Conservation (phyloP, 2,113 vertebrate species). For the Pycnonotus jocosus region DNA sequence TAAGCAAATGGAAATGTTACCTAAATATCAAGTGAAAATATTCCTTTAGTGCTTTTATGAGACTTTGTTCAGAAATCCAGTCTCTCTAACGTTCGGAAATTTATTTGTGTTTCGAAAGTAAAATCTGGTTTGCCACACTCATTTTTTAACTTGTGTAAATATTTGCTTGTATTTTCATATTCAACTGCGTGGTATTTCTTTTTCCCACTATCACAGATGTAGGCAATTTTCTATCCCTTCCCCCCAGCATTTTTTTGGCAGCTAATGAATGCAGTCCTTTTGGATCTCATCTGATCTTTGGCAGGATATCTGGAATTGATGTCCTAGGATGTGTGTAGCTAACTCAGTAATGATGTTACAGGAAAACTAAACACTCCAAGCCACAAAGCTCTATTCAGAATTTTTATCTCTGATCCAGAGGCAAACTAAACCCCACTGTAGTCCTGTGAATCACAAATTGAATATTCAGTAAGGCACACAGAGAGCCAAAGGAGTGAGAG, state of each 20-base stretch:
- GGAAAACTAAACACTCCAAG: slow-evolving; percentile 44
- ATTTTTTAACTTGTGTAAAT: slow-evolving; percentile 45
- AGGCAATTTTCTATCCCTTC: slow-evolving; percentile 36
- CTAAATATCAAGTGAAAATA: not conserved
- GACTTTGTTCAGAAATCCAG: not conserved
- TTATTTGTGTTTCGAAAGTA: slow-evolving; percentile 6
- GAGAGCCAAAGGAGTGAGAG: not conserved
- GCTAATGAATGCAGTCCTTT: slow-evolving; percentile 50
- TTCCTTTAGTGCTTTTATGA: not conserved
- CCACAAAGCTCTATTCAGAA: slow-evolving; percentile 36
- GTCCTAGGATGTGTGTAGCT: slow-evolving; percentile 47
- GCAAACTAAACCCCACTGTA: slow-evolving; percentile 12
- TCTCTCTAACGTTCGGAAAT: not conserved
- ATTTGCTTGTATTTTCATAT: slow-evolving; percentile 55
- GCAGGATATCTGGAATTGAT: slow-evolving; percentile 47
- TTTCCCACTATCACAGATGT: slow-evolving; percentile 46
- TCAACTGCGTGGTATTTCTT: not conserved
- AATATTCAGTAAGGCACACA: not conserved
- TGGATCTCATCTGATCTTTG: slow-evolving; percentile 54
- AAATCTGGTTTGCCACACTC: not conserved
- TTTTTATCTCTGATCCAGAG: slow-evolving; percentile 42
- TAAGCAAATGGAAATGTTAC: slow-evolving; percentile 25
- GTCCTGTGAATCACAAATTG: not conserved
- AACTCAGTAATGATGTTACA: slow-evolving; percentile 46
- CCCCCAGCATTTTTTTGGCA: slow-evolving; percentile 41